Percentiles rank a stretch among this genome's conserved stretches.
phyloP scores from a whole-genome alignment of 2,113 vertebrate genomes.

The Lophura nycthemera region DNA sequence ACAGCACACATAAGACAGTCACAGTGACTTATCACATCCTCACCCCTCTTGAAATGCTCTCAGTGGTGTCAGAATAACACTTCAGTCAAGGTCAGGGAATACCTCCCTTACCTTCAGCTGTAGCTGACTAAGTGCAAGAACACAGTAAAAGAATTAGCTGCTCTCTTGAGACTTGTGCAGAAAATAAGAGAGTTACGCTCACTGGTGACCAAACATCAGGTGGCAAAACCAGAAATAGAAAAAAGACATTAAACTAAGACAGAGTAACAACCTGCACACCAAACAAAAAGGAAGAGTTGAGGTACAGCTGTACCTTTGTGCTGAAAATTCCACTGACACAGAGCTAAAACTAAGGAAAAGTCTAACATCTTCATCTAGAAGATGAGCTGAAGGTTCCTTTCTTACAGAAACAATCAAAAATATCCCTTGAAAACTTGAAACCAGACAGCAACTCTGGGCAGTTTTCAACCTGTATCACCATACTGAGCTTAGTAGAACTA shows the following conservation, averaged over 20 bases:
- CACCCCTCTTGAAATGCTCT: not conserved
- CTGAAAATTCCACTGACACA: not conserved
- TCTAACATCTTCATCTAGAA: not conserved
- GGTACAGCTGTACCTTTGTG: not conserved
- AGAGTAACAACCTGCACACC: not conserved
- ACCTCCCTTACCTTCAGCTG: not conserved
- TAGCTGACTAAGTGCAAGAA: not conserved
- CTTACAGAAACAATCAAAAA: not conserved
- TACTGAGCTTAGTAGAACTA: not conserved
- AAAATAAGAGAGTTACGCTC: not conserved
- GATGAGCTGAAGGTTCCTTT: not conserved
- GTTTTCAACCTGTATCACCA: not conserved
- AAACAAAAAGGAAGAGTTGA: not conserved
- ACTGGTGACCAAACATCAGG: not conserved
- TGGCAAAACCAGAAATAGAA: not conserved
- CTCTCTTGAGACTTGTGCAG: not conserved
- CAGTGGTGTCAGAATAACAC: not conserved
- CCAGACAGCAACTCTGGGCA: not conserved
- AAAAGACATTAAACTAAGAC: not conserved
- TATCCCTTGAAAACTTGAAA: not conserved
- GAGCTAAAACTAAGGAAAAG: not conserved
- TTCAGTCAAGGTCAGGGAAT: not conserved
- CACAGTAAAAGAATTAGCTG: not conserved
- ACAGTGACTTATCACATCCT: not conserved
- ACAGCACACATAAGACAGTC: accelerated